A percentile compares a stretch with the other conserved stretches of the same genome.
Evolutionary conservation across 2,888 invertebrate genomes (phyloP).

Genomic region (Cotesia congregata): DNA sequence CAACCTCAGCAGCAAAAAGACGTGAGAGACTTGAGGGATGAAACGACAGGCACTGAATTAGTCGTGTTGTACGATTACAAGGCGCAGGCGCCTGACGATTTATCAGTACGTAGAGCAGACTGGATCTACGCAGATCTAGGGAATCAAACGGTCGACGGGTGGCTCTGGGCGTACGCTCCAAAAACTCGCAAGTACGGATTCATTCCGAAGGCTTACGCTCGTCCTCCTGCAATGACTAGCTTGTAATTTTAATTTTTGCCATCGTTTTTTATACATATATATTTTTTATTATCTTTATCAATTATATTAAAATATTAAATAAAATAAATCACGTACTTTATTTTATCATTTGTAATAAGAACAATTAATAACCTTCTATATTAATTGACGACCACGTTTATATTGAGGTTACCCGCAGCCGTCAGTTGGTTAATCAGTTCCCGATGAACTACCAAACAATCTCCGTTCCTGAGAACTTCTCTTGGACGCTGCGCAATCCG

Average conservation of each 20-base stretch:
- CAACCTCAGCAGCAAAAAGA: conserved; percentile 61
- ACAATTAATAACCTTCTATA: conserved; percentile 17
- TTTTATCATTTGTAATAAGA: background rate
- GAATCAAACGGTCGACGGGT: conserved; percentile 94
- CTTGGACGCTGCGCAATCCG: conserved; percentile 63
- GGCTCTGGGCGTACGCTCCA: conserved; percentile 95
- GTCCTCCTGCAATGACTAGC: conserved; percentile 93
- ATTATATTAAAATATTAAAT: conserved; percentile 43
- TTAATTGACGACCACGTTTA: conserved; percentile 64
- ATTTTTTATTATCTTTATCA: conserved; percentile 56
- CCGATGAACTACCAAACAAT: conserved; percentile 64
- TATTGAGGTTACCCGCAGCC: conserved; percentile 59
- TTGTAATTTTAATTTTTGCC: conserved; percentile 71
- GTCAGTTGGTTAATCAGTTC: conserved; percentile 62
- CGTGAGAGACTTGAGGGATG: conserved; percentile 65
- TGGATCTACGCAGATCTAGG: conserved; percentile 96
- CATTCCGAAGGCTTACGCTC: conserved; percentile 94
- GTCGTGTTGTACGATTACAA: conserved; percentile 97
- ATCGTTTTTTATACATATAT: conserved; percentile 37
- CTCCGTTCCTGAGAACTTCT: conserved; percentile 61
- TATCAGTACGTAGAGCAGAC: conserved; percentile 91
- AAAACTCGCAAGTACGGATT: conserved; percentile 94
- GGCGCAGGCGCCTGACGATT: conserved; percentile 94
- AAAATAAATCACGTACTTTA: background rate
- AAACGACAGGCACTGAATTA: conserved; percentile 82